Percentiles rank a stretch among this genome's conserved stretches.
Evolutionary conservation across 2,888 invertebrate species (phyloP).

Genomic region (Timema cristinae): DNA sequence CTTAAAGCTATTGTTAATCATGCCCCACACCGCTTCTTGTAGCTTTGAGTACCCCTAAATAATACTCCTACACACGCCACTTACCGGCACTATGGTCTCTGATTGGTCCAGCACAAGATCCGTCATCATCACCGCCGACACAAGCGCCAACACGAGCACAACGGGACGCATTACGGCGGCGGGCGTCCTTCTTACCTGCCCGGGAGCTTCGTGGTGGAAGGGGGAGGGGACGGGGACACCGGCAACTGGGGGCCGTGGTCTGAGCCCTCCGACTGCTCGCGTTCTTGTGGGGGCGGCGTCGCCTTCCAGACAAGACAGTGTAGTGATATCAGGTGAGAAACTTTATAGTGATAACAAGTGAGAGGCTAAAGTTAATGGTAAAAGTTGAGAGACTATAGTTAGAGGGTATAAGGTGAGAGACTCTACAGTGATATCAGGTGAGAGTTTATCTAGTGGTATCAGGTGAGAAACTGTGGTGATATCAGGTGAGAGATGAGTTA

Average conservation of each 20-base stretch:
- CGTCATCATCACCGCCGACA: slow-evolving; percentile 43
- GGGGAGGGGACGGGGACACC: slow-evolving; percentile 55
- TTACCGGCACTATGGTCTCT: too few species aligned
- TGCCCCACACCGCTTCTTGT: too few species aligned
- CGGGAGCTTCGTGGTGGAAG: slow-evolving; percentile 62
- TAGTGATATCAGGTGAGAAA: slow-evolving; percentile 55
- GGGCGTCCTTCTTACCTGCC: slow-evolving; percentile 57
- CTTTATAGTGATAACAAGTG: background rate
- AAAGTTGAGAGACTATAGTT: too few species aligned
- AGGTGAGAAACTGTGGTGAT: too few species aligned
- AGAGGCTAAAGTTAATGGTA: too few species aligned
- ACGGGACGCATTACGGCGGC: background rate
- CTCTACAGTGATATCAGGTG: too few species aligned
- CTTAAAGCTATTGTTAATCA: too few species aligned
- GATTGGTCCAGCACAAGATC: slow-evolving; percentile 23
- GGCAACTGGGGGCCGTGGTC: slow-evolving; percentile 84
- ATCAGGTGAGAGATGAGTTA: too few species aligned
- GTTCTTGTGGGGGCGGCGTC: slow-evolving; percentile 91
- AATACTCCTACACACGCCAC: too few species aligned
- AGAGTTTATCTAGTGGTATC: too few species aligned
- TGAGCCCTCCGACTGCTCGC: slow-evolving; percentile 76
- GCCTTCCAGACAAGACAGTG: slow-evolving; percentile 80
- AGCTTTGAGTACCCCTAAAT: too few species aligned
- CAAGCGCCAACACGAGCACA: slow-evolving; percentile 60
- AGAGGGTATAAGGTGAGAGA: too few species aligned